Base-by-base conservation (phyloP, 2,797 vertebrate species). In the Oreochromis grahami region DNA sequence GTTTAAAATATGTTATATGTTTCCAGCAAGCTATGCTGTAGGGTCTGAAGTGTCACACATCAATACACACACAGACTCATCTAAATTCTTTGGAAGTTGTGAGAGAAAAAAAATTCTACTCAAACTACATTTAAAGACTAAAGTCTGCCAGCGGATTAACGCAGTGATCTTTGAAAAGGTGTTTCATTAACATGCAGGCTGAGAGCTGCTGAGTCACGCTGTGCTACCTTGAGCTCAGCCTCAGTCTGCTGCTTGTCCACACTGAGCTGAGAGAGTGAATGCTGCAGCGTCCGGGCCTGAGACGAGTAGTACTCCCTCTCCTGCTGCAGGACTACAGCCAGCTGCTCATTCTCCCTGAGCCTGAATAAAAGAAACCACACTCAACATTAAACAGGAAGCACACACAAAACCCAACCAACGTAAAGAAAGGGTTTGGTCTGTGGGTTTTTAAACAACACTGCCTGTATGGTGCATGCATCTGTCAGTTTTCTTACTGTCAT, bases 211-310 rank as follows among this genome's bases (percentile, higher is more conserved):
- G 87, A 79, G 70, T 87, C 70, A 51, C 1, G 45, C 48, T 6
- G 41, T 2, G 78, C 82, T 94, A 99, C 98, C 98, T 98, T 98
- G 82, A 99, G 97, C 92, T 99, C 98, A 17, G 93, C 96, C 92
- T 99, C 98, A 0, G 98, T 97, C 94, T 99, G 97, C 93, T 96
- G 97, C 86, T 99, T 99, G 95, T 99, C 98, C 0, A 94, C 97
- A 0, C 97, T 97, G 92, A 99, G 97, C 95, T 99, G 98, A 2
- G 93, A 96, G 63, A 99, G 97, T 0, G 98, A 99, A 93, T 97
- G 97, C 96, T 99, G 98, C 93, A 99, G 96, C 0, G 96, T 96
- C 81, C 89, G 95, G 0, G 98, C 97, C 94, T 99, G 98, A 52
- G 97, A 96, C 0, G 97, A 98, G 90, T 97, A 99, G 92, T 96